phyloP scores from a whole-genome alignment of 2,113 vertebrate genomes.

The Aptenodytes patagonicus region DNA sequence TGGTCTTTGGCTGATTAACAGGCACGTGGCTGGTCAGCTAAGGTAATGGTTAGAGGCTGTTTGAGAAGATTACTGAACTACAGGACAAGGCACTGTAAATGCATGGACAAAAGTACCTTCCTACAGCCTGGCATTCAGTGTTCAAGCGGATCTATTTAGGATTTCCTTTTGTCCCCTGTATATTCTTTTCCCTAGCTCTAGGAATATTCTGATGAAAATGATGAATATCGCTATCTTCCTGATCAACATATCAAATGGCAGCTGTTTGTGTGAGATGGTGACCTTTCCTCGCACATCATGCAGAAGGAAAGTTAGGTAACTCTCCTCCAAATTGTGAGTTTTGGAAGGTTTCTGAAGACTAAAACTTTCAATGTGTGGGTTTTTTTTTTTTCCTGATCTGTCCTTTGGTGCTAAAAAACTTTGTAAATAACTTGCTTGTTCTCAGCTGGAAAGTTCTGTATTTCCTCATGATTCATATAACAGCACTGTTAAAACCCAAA shows the following conservation, averaged over 20 bases:
- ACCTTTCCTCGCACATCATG: background rate
- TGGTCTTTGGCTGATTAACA: background rate
- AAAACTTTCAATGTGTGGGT: background rate
- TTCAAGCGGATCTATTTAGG: background rate
- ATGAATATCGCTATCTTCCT: rapidly evolving
- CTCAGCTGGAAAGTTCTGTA: background rate
- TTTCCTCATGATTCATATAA: background rate
- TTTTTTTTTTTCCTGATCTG: background rate
- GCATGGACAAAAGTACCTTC: background rate
- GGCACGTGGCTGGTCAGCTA: background rate
- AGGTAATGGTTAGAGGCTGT: background rate
- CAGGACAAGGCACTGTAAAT: background rate
- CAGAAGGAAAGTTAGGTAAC: background rate
- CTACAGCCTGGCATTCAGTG: background rate
- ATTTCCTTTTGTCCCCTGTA: background rate
- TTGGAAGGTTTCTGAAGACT: background rate
- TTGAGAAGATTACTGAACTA: background rate
- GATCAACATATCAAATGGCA: background rate
- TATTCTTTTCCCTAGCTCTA: background rate
- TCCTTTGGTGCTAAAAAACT: background rate
- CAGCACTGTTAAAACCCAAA: background rate
- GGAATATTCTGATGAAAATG: background rate
- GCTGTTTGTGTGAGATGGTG: background rate
- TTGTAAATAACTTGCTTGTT: background rate
- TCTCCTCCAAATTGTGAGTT: background rate